Percentiles rank a stretch among this genome's conserved stretches.
Conservation (phyloP, 1,140 invertebrate species). For the Drosophila tropicalis region DNA sequence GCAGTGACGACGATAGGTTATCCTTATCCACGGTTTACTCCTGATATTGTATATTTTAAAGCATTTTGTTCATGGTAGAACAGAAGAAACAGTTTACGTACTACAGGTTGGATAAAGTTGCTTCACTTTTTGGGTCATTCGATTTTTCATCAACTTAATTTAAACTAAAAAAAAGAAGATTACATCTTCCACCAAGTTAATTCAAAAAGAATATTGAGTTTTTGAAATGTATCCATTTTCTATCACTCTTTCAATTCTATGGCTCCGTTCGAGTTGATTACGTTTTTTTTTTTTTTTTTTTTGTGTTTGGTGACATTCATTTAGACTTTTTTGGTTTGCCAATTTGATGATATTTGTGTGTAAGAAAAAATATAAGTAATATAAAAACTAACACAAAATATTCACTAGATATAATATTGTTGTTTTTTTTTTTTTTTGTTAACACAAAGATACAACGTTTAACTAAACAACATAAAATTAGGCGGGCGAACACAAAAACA, state of each 20-base stretch:
- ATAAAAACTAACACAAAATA: constrained; percentile 13
- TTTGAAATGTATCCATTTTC: not conserved
- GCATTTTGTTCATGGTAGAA: too few relatives aligned
- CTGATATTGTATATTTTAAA: too few relatives aligned
- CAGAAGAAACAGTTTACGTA: too few relatives aligned
- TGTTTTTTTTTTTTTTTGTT: constrained; percentile 20
- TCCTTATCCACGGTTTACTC: too few relatives aligned
- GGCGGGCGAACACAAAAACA: constrained; percentile 64
- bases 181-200: too few relatives aligned
- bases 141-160: too few relatives aligned
- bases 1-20: too few relatives aligned
- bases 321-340: constrained; percentile 1
- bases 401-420: constrained; percentile 11
- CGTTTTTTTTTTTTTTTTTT: not conserved
- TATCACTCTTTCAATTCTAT: not conserved
- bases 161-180: too few relatives aligned
- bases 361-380: not conserved
- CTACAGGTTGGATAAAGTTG: too few relatives aligned
- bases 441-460: constrained; percentile 63
- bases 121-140: too few relatives aligned
- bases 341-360: not conserved
- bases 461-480: constrained; percentile 64
- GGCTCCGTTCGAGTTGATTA: not conserved
- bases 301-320: not conserved
- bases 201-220: too few relatives aligned